Base-by-base conservation (phyloP, 2,113 vertebrate genomes). In the Pseudorhombus dupliciocellatus region DNA sequence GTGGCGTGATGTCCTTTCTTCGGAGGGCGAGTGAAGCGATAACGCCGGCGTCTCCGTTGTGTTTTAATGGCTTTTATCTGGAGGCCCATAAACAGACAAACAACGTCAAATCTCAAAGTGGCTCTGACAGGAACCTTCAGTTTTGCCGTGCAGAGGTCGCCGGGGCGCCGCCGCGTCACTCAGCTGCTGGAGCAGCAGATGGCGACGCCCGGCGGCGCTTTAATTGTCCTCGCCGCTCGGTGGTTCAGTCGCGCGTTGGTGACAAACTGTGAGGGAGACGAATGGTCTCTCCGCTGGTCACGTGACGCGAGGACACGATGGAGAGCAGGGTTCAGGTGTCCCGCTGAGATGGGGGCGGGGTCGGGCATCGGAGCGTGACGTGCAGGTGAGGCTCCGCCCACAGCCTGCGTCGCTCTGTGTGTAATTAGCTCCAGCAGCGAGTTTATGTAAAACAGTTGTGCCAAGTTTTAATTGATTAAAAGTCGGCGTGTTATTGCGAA, bases 381-480 rank as follows among this genome's bases (percentile, higher is more conserved):
- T n/a, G n/a, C n/a, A n/a, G n/a, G n/a, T n/a, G n/a, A n/a, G n/a
- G n/a, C n/a, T n/a, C n/a, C n/a, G n/a, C n/a, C n/a, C n/a, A n/a
- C n/a, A n/a, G n/a, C 51, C 60, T 15, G 37, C 58, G 1, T 46
- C 25, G 58, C 69, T 75, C 60, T 48, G 40, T 8, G 46, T 50
- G 46, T 18, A 84, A 87, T 85, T 81, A 87, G 81, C 81, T 81
- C 60, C 77, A 61, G 16, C 42, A 46, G 42, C 1, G 42, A 46
- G 15, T 46, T 46, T 46, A 83, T 90, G 84, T 80, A 79, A 87
- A 88, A 85, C 37, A 83, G 55, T 80, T 85, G 67, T 70, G 61
- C 68, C 66, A 57, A 83, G 77, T 89, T 89, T 84, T 84, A 88
- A 87, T 88, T 87, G 77, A 86, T 87, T 88, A 81, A 80, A 81